Evolutionary conservation across 2,797 vertebrate genomes (phyloP), one percentile per base, ranked within the genome.

Genomic region (Chromobotia macracanthus): DNA sequence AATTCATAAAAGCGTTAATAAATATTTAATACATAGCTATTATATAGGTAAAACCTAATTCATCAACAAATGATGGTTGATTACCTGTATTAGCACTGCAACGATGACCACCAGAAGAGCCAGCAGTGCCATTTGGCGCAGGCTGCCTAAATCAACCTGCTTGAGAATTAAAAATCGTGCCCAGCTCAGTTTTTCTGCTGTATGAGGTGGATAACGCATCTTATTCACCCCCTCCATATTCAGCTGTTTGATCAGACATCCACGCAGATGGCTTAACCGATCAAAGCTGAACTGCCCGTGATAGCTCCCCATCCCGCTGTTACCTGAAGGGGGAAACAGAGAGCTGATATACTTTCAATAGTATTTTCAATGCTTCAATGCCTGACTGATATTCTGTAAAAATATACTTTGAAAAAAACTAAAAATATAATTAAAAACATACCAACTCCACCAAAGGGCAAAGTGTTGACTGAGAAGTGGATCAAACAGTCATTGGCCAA

Each of bases 371-470:
- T 31, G 31, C 31, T 5, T 31, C 31, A 31, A n/a, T n/a, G n/a
- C n/a, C n/a, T n/a, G n/a, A n/a, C n/a, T n/a, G n/a, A n/a, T n/a
- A n/a, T n/a, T n/a, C n/a, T n/a, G n/a, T n/a, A n/a, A n/a, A n/a
- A n/a, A n/a, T n/a, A n/a, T n/a, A n/a, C n/a, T n/a, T n/a, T n/a
- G n/a, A n/a, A n/a, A n/a, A n/a, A n/a, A n/a, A n/a, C n/a, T n/a
- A n/a, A n/a, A n/a, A 31, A 31, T 5, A 31, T 31, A 31, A 31
- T 28, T 0, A 15, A 25, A 87, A 8, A 41, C 96, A 94, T 60
- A 97, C 97, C 97, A 0, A 99, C 95, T 41, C 96, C 97, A 72
- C 97, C 97, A 0, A 96, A 99, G 3, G 97, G 97, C 86, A 99
- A 88, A 0, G 91, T 82, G 19, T 85, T 91, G 76, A 98, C 85